Conservation (phyloP, 2,888 invertebrate species). For the Phragmatobia fuliginosa region DNA sequence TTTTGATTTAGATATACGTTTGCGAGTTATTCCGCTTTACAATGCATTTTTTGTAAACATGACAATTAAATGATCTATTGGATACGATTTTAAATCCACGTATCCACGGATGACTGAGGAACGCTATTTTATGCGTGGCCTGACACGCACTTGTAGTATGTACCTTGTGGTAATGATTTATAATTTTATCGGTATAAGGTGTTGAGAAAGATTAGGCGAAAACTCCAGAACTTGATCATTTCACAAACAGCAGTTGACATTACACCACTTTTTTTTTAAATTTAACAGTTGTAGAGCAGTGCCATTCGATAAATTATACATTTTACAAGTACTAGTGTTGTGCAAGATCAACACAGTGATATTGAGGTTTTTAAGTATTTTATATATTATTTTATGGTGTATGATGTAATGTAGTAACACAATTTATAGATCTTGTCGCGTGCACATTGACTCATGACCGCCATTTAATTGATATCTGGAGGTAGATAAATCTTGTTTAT, state of each 20-base stretch:
- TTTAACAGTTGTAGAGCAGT: constrained; percentile 35
- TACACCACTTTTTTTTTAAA: constrained; percentile 7
- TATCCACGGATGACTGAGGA: too few species aligned
- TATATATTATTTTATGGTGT: constrained; percentile 36
- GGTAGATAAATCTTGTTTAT: constrained; percentile 17
- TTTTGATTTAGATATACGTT: too few species aligned
- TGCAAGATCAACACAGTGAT: constrained; percentile 33
- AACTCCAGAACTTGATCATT: constrained; percentile 2
- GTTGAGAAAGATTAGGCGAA: background rate
- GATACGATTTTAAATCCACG: too few species aligned
- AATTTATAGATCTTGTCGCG: constrained; percentile 27
- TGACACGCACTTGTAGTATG: too few species aligned
- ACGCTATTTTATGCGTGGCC: too few species aligned
- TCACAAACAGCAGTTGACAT: constrained; percentile 4
- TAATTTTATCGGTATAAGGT: background rate
- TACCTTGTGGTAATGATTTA: background rate
- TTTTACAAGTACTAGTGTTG: constrained; percentile 36
- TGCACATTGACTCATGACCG: constrained; percentile 23
- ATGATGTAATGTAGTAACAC: constrained; percentile 31
- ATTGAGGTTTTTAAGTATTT: constrained; percentile 35
- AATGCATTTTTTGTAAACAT: too few species aligned
- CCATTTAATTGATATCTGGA: constrained; percentile 23
- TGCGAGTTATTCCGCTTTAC: too few species aligned
- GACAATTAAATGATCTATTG: too few species aligned
- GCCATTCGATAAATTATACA: constrained; percentile 31